phyloP scores from a whole-genome alignment of 1,140 invertebrate genomes.

The Penaeus vannamei region DNA sequence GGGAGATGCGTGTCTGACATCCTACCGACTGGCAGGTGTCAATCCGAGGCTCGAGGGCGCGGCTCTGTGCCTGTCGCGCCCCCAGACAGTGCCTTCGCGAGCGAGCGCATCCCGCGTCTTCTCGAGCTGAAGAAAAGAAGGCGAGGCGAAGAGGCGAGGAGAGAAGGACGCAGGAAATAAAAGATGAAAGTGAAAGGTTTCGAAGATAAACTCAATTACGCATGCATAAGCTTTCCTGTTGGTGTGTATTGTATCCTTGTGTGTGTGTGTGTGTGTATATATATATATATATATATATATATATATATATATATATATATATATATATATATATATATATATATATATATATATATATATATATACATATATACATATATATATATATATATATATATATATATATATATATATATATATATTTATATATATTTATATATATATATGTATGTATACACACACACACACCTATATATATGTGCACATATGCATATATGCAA shows the following conservation, averaged over 20 bases:
- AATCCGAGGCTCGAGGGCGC: no score
- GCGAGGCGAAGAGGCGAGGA: no score
- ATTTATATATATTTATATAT: not conserved
- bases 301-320: not conserved
- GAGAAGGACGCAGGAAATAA: no score
- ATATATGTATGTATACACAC: not conserved
- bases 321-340: not conserved
- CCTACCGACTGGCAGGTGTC: no score
- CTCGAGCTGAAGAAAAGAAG: no score
- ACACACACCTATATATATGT: not conserved
- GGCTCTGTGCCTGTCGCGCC: no score
- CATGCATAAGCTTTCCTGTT: no score
- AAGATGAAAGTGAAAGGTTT: no score
- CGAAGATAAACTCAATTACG: no score
- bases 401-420: not conserved
- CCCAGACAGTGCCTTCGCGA: no score
- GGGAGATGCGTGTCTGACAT: no score
- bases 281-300: not conserved
- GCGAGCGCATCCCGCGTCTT: no score
- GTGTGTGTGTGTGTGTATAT: not conserved
- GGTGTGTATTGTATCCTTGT: not conserved
- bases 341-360: not conserved
- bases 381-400: not conserved
- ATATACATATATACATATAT: not conserved
- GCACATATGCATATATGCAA: not conserved